Evolutionary conservation across 2,113 vertebrate species (phyloP), one percentile per base, ranked within the genome.

Genomic region (Sturnus vulgaris): DNA sequence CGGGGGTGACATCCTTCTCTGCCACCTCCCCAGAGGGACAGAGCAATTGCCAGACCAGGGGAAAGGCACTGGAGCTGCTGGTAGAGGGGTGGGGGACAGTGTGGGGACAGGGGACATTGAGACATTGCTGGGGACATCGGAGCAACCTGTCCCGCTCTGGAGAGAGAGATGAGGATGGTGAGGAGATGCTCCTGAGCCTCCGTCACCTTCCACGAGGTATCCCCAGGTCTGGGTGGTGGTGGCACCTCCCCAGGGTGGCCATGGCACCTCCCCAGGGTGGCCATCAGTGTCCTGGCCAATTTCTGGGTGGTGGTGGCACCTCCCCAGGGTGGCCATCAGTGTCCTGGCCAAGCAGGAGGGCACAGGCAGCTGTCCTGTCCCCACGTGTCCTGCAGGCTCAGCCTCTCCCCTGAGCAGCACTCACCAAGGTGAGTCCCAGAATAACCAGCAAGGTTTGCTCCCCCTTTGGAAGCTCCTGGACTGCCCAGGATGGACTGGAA

Each of bases 91-190:
- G 33, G 25, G 49, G 25, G 78, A 23, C 71, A 15, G 10, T 63
- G 50, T 63, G 53, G 35, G 52, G 31, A 23, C 18, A 11, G 28
- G 37, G 8, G 23, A 49, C 49, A 15, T 23, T 28, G 42, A 28
- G 42, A 7, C 1, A 0, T 15, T 39, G 52, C 60, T 23, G 24
- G 22, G 27, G 78, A 15, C 4, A 6, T 17, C 0, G 0, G 14
- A 19, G 30, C 33, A 33, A 42, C 42, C 28, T 52, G 15, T 19
- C 69, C 91, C 2, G 2, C 19, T 3, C 49, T 35, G 53, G 12
- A 53, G 46, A 35, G 27, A 22, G 14, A 18, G 60, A 22, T 25
- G 77, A 46, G 47, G 35, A 15, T 1, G 15, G 15, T 28, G n/a
- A 9, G n/a, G 72, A 83, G 37, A 12, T 28, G 33, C 7, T 44